Conservation (phyloP, 1,140 invertebrate species). For the Danaus plexippus region DNA sequence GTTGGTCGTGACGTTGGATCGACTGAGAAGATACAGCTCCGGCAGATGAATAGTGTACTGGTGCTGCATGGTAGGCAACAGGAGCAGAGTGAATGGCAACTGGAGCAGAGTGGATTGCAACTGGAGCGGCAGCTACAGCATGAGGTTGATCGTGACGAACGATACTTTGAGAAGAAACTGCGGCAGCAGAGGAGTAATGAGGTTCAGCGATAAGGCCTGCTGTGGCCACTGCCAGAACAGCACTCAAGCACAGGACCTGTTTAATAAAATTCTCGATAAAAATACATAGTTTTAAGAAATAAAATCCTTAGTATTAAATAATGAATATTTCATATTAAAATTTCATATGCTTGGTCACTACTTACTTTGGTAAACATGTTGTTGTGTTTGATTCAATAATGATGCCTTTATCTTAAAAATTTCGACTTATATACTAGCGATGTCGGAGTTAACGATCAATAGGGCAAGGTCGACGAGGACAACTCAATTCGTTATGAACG, state of each 20-base stretch:
- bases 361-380: conserved; percentile 34
- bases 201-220: conserved; percentile 44
- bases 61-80: conserved; percentile 22
- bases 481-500: too few relatives aligned
- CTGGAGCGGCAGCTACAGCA: too few relatives aligned
- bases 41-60: conserved; percentile 7
- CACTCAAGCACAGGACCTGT: conserved; percentile 45
- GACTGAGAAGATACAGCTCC: conserved; percentile 13
- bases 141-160: conserved; percentile 59
- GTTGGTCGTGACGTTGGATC: conserved; percentile 11
- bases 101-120: conserved; percentile 52
- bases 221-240: conserved; percentile 41
- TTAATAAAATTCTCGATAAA: conserved; percentile 7
- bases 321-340: too few relatives aligned
- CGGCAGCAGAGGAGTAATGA: conserved; percentile 33
- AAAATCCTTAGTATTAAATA: too few relatives aligned
- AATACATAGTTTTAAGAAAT: too few relatives aligned
- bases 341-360: background rate
- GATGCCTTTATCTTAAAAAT: background rate
- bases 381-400: conserved; percentile 6
- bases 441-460: too few relatives aligned
- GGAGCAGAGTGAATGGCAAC: conserved; percentile 47
- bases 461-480: conserved; percentile 5
- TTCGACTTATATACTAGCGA: too few relatives aligned
- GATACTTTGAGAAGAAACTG: conserved; percentile 43